phyloP scores from a whole-genome alignment of 2,888 invertebrate genomes.

The Eristalis tenax region DNA sequence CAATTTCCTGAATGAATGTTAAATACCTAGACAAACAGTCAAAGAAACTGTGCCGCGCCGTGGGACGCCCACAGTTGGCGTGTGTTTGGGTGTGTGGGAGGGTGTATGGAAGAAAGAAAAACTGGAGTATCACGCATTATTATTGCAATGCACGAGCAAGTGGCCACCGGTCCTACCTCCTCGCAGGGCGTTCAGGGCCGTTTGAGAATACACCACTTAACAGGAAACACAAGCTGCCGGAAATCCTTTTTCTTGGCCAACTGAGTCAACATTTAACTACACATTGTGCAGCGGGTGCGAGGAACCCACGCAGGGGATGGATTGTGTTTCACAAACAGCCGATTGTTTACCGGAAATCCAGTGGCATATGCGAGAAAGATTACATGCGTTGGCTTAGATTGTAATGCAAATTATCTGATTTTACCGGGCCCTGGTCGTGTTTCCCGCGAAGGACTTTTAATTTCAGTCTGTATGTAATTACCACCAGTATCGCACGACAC shows the following conservation, averaged over 20 bases:
- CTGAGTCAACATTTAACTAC: conserved; percentile 13
- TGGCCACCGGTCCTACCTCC: not conserved
- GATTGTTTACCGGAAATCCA: conserved; percentile 39
- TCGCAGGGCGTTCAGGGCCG: not conserved
- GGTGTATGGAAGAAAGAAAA: not conserved
- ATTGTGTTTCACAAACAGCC: not conserved
- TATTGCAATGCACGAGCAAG: conserved; percentile 20
- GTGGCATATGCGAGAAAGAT: conserved; percentile 34
- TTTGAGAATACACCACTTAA: conserved; percentile 16
- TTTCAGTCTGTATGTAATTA: not conserved
- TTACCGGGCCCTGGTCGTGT: not conserved
- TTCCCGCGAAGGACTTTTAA: not conserved
- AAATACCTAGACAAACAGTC: conserved; percentile 28
- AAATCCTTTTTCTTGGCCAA: conserved; percentile 50
- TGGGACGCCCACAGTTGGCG: not conserved
- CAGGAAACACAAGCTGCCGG: conserved; percentile 43
- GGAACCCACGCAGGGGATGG: not conserved
- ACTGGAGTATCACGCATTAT: conserved; percentile 40
- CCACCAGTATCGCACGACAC: not conserved
- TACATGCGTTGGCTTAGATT: conserved; percentile 35
- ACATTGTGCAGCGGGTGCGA: not conserved
- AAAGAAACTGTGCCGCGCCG: not conserved
- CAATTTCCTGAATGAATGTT: conserved; percentile 51
- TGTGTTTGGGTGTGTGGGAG: not conserved
- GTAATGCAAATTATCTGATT: conserved; percentile 45